Conservation (phyloP, 2,113 vertebrate genomes). For the Chaetorhynchus papuensis region DNA sequence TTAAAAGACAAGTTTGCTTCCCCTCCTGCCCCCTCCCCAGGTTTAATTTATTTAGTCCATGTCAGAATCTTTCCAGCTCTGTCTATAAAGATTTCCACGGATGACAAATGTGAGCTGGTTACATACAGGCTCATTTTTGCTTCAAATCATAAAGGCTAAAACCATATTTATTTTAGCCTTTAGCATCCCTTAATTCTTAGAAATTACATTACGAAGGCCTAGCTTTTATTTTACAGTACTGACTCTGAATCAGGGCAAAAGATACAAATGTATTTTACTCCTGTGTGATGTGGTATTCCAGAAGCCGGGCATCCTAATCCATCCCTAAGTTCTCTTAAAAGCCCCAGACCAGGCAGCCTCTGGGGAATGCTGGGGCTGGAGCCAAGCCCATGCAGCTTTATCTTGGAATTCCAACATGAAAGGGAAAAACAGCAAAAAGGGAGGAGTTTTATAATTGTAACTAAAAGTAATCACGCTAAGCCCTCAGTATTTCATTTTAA, state of each 20-base stretch:
- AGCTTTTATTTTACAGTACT: neutral
- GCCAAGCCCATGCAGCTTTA: neutral
- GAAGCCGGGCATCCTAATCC: neutral
- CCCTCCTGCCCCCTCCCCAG: neutral
- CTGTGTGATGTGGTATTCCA: neutral
- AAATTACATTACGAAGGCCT: neutral
- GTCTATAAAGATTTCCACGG: neutral
- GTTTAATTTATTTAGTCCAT: neutral
- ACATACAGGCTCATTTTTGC: neutral
- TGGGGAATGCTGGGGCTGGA: neutral
- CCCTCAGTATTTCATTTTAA: neutral
- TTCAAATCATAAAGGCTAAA: neutral
- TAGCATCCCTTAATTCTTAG: neutral
- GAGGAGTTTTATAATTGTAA: neutral
- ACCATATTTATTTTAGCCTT: neutral
- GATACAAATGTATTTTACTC: neutral
- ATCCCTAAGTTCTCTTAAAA: neutral
- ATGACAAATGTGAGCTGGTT: neutral
- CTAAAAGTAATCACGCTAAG: neutral
- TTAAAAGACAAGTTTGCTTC: neutral
- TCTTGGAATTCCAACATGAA: neutral
- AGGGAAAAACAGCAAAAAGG: neutral
- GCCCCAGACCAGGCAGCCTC: neutral
- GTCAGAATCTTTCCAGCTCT: neutral
- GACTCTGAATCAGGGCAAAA: neutral